Conservation (phyloP, 2,113 vertebrate species). For the Cavia aperea region DNA sequence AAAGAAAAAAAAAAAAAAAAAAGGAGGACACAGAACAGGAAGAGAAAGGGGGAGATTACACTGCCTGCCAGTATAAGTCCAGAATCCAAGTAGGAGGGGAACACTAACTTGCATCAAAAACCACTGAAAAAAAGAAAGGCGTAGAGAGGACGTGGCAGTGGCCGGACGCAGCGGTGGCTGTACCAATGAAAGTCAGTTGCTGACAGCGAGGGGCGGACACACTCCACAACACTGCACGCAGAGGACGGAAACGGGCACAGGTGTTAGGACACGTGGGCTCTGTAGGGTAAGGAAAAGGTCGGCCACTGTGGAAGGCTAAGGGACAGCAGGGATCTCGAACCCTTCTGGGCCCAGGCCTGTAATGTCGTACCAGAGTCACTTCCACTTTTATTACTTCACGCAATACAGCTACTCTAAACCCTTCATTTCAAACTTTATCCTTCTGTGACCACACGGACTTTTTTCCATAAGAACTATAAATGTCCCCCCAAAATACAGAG, state of each 20-base stretch:
- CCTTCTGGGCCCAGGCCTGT: not conserved
- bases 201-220: not conserved
- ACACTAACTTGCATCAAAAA: not conserved
- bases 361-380: conserved; percentile 21
- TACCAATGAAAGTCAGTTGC: not conserved
- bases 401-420: not conserved
- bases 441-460: not conserved
- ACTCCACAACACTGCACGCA: not conserved
- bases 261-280: not conserved
- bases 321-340: not conserved
- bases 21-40: not conserved
- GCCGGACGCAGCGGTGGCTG: too few relatives aligned
- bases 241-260: not conserved
- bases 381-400: conserved; percentile 10
- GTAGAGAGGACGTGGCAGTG: not conserved
- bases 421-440: conserved; percentile 18
- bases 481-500: not conserved
- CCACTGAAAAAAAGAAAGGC: not conserved
- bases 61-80: not conserved
- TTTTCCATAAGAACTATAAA: conserved; percentile 32
- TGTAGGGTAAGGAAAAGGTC: not conserved
- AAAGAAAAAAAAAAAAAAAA: not conserved
- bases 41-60: not conserved
- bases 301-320: not conserved
- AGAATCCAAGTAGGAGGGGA: not conserved